Conservation (phyloP, 53 echinoderm and acorn worm species). For the Holothuria leucospilota region DNA sequence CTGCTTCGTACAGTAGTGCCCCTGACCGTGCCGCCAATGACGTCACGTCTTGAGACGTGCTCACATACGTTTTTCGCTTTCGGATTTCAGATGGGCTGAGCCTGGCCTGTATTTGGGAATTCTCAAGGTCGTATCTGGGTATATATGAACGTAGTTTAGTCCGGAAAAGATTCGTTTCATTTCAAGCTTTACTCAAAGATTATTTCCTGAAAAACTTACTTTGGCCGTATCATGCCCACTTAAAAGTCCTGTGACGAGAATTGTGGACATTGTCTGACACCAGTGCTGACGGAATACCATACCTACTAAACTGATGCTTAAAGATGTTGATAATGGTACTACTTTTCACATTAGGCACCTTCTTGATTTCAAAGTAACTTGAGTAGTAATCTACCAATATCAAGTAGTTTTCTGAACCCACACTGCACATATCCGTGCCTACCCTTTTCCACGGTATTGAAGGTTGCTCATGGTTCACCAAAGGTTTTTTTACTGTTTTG, state of each 20-base stretch:
- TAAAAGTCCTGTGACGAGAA: slow-evolving; percentile 56
- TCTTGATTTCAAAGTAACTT: slow-evolving; percentile 60
- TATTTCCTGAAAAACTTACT: too few relatives aligned
- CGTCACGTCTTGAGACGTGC: too few relatives aligned
- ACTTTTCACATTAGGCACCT: slow-evolving; percentile 20
- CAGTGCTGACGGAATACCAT: slow-evolving; percentile 59
- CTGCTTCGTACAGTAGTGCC: too few relatives aligned
- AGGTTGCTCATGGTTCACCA: background rate
- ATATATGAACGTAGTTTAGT: too few relatives aligned
- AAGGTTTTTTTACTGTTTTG: slow-evolving; percentile 31
- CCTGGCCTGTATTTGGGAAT: too few relatives aligned
- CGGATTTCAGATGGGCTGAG: too few relatives aligned
- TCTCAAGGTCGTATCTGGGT: too few relatives aligned
- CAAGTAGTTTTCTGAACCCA: slow-evolving; percentile 36
- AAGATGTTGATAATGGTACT: slow-evolving; percentile 34
- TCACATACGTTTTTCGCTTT: too few relatives aligned
- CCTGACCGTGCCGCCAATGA: too few relatives aligned
- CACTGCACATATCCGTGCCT: slow-evolving; percentile 5
- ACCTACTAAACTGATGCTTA: slow-evolving; percentile 57
- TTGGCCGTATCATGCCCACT: too few relatives aligned
- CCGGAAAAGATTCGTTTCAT: too few relatives aligned
- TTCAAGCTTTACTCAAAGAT: too few relatives aligned
- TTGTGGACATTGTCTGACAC: slow-evolving; percentile 55
- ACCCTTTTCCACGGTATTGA: slow-evolving; percentile 34
- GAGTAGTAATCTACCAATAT: slow-evolving; percentile 74